Conservation (phyloP, 2,797 vertebrate species). For the Anguilla obscura region DNA sequence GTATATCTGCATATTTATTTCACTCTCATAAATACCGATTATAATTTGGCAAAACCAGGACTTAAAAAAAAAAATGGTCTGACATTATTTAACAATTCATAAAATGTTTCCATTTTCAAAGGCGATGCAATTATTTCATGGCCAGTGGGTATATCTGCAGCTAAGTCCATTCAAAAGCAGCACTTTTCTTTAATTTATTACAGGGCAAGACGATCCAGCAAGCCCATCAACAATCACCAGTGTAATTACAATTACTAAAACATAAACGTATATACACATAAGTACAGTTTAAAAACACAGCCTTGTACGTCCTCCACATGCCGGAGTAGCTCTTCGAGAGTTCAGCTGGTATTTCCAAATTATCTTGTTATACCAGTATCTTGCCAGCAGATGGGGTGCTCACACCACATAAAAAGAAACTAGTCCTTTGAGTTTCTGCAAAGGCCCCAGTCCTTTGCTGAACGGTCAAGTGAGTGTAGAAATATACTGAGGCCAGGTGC, state of each 20-base stretch:
- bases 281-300: conserved; percentile 64
- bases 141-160: conserved; percentile 22
- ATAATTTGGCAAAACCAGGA: conserved; percentile 18
- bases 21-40: conserved; percentile 12
- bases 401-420: conserved; percentile 47
- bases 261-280: conserved; percentile 45
- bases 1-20: conserved; percentile 22
- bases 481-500: conserved; percentile 50
- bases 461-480: conserved; percentile 51
- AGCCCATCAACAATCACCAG: conserved; percentile 24
- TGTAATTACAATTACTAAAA: conserved; percentile 24
- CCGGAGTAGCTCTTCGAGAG: not conserved
- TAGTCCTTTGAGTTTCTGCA: conserved; percentile 42
- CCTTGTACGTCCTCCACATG: conserved; percentile 37
- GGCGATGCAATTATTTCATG: conserved; percentile 13
- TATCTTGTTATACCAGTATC: conserved; percentile 51
- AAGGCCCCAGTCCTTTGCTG: conserved; percentile 44
- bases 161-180: conserved; percentile 18
- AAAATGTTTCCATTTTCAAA: conserved; percentile 18
- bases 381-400: conserved; percentile 58
- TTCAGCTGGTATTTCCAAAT: conserved; percentile 34
- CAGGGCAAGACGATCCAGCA: conserved; percentile 26
- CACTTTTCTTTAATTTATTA: conserved; percentile 26
- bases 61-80: not conserved
- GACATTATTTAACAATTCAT: conserved; percentile 22